Evolutionary conservation across 2,888 invertebrate genomes (phyloP), one percentile per base, ranked within the genome.

Genomic region (Cordilura impudica): DNA sequence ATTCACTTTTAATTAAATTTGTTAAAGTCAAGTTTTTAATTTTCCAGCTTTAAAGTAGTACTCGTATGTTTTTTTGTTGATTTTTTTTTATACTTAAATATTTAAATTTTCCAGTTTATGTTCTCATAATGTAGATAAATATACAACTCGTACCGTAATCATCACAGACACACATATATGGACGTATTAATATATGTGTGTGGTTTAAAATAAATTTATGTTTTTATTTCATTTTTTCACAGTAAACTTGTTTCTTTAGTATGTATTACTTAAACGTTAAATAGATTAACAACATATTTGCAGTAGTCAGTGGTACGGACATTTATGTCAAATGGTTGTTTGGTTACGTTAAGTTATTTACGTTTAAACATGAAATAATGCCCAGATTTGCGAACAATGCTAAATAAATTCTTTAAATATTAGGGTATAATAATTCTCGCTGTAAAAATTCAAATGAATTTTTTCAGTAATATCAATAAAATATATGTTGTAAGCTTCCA

Each of bases 1-100:
- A 77, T 77, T 77, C 71, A 60, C 65, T 71, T 66, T 77, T 71
- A 53, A 45, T 66, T 66, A 65, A 58, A 29, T 14, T 39, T 63
- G 18, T 47, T 21, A 51, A 45, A 66, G 43, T 21, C 65, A 51
- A 49, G 58, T 49, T 73, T 72, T 65, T 49, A 35, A 4, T 39
- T 39, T 39, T 39, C 35, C 47, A 21, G 12, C 26, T 53, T 23
- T 63, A 31, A 23, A 4, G 14, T 23, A 2, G 21, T 31, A 2
- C 29, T 31, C 19, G 19, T 53, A 29, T n/a, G n/a, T 23, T 16
- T 14, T 19, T 1, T 54, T 43, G 26, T 45, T 56, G 39, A 6
- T 45, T 10, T 35, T 29, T 35, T 29, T 10, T 47, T 6, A 16
- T 18, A 29, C 18, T 1, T 51, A 12, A 14, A 31, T 29, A 58